phyloP scores from a whole-genome alignment of 2,113 vertebrate species.

The Ranitomeya variabilis region DNA sequence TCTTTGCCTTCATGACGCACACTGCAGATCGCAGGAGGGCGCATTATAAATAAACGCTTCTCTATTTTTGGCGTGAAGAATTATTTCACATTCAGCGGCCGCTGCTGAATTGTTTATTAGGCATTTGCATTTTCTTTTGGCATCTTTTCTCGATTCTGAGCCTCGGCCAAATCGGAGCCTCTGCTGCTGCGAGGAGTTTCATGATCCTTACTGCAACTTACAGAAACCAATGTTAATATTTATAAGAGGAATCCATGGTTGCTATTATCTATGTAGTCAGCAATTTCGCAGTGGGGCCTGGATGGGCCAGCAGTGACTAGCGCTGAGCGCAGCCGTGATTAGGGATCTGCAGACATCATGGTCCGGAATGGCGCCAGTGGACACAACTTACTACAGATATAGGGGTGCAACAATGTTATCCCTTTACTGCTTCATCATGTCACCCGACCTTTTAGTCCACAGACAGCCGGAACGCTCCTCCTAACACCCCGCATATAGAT shows the following conservation, averaged over 20 bases:
- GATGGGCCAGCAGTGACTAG: not conserved
- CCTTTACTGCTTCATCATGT: too few relatives aligned
- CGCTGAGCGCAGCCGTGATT: not conserved
- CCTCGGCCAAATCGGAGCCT: not conserved
- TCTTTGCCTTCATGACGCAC: not conserved
- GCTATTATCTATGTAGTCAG: too few relatives aligned
- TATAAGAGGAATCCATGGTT: not conserved
- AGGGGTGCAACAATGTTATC: too few relatives aligned
- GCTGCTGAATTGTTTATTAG: not conserved
- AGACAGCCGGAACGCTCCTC: too few relatives aligned
- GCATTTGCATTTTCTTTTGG: constrained; percentile 22
- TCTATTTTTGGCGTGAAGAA: constrained; percentile 11
- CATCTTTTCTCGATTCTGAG: not conserved
- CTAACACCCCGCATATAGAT: too few relatives aligned
- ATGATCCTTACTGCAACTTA: not conserved
- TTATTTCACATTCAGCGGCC: not conserved
- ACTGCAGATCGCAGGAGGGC: not conserved
- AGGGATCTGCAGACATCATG: not conserved
- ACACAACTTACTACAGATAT: too few relatives aligned
- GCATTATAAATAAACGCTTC: constrained; percentile 26
- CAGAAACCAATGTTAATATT: not conserved
- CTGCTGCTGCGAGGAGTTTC: constrained; percentile 1
- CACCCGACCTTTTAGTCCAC: too few relatives aligned
- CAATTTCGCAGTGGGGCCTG: too few relatives aligned
- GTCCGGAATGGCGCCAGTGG: too few relatives aligned